Evolutionary conservation across 2,888 invertebrate species (phyloP), one percentile per base, ranked within the genome.

Genomic region (Brachyptera risi): DNA sequence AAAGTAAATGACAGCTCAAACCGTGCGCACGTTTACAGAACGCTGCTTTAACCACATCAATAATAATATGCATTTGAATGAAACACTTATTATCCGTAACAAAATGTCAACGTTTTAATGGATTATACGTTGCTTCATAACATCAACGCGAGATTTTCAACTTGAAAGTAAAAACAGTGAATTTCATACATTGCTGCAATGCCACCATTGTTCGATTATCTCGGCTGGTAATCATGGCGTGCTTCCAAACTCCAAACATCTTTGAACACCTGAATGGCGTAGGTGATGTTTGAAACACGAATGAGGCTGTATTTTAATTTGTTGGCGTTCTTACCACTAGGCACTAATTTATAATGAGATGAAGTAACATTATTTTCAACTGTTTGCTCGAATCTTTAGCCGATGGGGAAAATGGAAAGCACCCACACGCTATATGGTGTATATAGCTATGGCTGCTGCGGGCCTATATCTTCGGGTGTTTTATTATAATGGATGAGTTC

Each of bases 251-350:
- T 61, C 61, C 61, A 61, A 57, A 61, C 42, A 38, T 37, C 26
- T 21, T 17, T 37, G 49, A 31, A 57, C 61, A 61, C 61, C 61
- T 61, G 61, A 61, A 47, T 24, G 56, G 24, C 54, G 54, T 54
- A 54, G 54, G 54, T 54, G 54, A 3, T 21, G n/a, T 11, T 24
- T 47, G 37, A 19, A 35, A 37, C 37, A 19, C 54, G 37, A 37
- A 13, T 21, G 27, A 3, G 51, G 17, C 51, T 51, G 51, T 54
- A 31, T 35, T 54, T 37, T 54, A 54, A 54, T 54, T 54, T 35
- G 54, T 37, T 54, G 54, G 54, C 54, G 54, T 54, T 37, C 54
- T 35, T 37, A 35, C 54, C 21, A 23, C 35, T n/a, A n/a, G n/a
- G n/a, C n/a, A n/a, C n/a, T 54, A 19, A 54, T 54, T 54, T 54